phyloP scores from a whole-genome alignment of 2,888 invertebrate genomes.

The Cactoblastis cactorum region DNA sequence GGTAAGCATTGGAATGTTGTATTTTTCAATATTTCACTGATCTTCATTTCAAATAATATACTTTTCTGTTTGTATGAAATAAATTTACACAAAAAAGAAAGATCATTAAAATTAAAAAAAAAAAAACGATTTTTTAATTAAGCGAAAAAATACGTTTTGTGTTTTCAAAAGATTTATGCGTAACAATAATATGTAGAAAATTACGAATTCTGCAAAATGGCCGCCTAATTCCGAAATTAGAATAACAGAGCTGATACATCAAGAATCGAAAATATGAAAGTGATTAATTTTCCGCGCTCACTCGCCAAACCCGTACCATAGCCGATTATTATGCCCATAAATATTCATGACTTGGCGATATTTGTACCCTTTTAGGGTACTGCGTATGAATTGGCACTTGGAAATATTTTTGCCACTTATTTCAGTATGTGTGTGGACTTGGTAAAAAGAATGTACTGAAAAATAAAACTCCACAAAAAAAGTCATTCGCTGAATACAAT shows the following conservation, averaged over 20 bases:
- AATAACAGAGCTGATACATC: constrained; percentile 11
- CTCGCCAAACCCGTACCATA: not conserved
- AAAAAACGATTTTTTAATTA: not conserved
- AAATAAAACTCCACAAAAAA: too few species aligned
- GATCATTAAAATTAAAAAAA: not conserved
- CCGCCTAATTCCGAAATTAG: not conserved
- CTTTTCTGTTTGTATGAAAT: too few species aligned
- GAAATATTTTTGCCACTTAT: not conserved
- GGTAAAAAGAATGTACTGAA: too few species aligned
- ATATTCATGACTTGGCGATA: constrained; percentile 29
- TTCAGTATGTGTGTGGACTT: too few species aligned
- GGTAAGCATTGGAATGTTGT: not conserved
- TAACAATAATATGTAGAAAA: not conserved
- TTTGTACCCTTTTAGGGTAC: constrained; percentile 18
- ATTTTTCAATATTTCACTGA: too few species aligned
- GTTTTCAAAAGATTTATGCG: not conserved
- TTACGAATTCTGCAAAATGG: not conserved
- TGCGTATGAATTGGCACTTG: constrained; percentile 13
- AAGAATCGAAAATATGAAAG: constrained; percentile 6
- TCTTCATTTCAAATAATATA: too few species aligned
- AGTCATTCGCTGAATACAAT: too few species aligned
- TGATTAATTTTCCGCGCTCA: constrained; percentile 7
- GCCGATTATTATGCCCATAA: constrained; percentile 26
- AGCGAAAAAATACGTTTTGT: not conserved
- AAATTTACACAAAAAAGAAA: too few species aligned